These are phyloP conservation scores for Pseudorhombus dupliciocellatus DNA, from an alignment of 2,113 vertebrate genomes.

Conservation along the genomic window DNA sequence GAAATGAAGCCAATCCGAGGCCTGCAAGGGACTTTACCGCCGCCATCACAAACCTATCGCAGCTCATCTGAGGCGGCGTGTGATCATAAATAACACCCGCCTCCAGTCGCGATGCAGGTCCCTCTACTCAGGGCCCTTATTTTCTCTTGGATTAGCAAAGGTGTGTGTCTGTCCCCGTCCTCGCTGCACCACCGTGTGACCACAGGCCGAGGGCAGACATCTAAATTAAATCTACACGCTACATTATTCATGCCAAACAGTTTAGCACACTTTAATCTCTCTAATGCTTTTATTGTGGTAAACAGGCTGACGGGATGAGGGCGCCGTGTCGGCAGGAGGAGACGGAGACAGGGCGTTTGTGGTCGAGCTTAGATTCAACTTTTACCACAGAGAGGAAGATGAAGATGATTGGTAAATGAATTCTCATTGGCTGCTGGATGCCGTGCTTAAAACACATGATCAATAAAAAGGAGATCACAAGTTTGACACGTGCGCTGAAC, in stretches of 20 bases:
- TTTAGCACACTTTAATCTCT: conserved; percentile 9
- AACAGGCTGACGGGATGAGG: background rate
- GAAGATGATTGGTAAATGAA: no score
- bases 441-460: no score
- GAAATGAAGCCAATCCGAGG: conserved; percentile 57
- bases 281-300: background rate
- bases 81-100: conserved; percentile 5
- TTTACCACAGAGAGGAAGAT: no score
- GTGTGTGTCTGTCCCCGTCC: no score
- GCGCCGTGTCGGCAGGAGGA: no score
- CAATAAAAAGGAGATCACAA: no score
- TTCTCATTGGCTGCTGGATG: no score
- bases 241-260: conserved; percentile 28
- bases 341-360: no score
- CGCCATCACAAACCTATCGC: conserved; percentile 22
- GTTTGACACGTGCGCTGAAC: no score
- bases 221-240: conserved; percentile 7
- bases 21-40: conserved; percentile 19
- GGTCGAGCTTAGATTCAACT: no score
- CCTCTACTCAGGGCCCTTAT: background rate
- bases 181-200: background rate
- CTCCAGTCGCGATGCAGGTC: no score
- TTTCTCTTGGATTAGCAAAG: no score
- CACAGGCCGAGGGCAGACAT: background rate
- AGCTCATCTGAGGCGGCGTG: background rate